These are phyloP conservation scores for Haemorhous mexicanus DNA, from an alignment of 2,113 vertebrate genomes.

Conservation along the genomic window DNA sequence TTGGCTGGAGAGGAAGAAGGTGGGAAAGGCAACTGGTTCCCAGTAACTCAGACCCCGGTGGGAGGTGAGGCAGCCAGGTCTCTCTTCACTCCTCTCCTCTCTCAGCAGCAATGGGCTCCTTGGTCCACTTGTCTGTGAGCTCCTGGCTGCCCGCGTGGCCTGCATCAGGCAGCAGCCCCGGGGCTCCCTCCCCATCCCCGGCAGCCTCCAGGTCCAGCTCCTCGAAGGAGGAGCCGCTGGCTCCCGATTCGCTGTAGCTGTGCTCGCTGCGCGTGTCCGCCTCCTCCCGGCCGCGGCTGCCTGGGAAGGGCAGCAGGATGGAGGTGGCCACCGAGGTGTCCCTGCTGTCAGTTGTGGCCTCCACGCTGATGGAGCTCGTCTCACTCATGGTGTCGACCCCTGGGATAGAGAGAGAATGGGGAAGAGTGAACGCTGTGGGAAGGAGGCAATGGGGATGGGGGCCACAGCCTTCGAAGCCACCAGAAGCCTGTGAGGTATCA, in stretches of 20 bases:
- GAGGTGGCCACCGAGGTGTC: slow-evolving; percentile 82
- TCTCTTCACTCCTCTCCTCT: slow-evolving; percentile 67
- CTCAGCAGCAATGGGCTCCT: slow-evolving; percentile 62
- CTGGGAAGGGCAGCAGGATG: slow-evolving; percentile 69
- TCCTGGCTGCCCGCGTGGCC: slow-evolving; percentile 36
- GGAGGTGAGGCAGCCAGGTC: neutral
- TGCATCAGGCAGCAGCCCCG: neutral
- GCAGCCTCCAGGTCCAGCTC: slow-evolving; percentile 88
- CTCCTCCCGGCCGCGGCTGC: slow-evolving; percentile 76
- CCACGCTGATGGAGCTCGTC: slow-evolving; percentile 79
- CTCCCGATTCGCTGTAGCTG: slow-evolving; percentile 86
- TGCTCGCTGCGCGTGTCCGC: slow-evolving; percentile 75
- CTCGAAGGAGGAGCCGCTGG: slow-evolving; percentile 94
- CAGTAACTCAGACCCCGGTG: neutral
- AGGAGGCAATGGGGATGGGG: neutral
- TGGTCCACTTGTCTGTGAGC: slow-evolving; percentile 62
- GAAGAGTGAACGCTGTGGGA: neutral
- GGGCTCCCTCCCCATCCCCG: slow-evolving; percentile 33
- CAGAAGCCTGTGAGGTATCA: neutral
- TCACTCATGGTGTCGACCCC: slow-evolving; percentile 75
- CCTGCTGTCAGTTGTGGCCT: slow-evolving; percentile 82
- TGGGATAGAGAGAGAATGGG: slow-evolving; percentile 24
- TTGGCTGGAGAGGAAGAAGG: slow-evolving; percentile 39
- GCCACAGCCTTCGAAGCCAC: neutral
- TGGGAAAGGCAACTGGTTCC: slow-evolving; percentile 50